These are phyloP conservation scores for Trachymyrmex cornetzi DNA, from an alignment of 1,140 invertebrate genomes.

Conservation along the genomic window DNA sequence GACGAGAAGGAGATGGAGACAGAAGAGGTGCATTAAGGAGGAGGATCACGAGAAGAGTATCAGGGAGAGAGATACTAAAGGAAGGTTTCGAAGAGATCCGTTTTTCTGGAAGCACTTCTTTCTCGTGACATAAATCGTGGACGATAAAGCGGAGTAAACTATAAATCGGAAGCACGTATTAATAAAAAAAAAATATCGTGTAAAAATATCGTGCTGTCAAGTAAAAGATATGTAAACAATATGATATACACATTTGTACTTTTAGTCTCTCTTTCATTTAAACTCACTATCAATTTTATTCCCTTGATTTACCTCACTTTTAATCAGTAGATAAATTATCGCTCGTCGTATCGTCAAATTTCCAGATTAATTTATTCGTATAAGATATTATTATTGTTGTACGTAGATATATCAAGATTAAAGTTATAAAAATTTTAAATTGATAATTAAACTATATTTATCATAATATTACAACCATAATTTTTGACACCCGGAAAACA, in stretches of 20 bases:
- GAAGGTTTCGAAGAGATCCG: background rate
- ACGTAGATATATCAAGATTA: no score
- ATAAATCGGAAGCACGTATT: conserved; percentile 77
- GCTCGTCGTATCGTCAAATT: background rate
- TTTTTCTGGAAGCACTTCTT: conserved; percentile 65
- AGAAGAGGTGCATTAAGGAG: background rate
- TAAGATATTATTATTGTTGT: background rate
- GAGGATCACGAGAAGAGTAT: conserved; percentile 39
- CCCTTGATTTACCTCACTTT: no score
- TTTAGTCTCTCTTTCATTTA: no score
- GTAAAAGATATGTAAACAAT: no score
- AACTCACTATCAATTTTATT: no score
- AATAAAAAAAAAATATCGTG: background rate
- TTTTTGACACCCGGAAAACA: no score
- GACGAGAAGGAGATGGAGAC: background rate
- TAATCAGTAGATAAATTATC: no score
- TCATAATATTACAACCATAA: no score
- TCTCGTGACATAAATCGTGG: conserved; percentile 70
- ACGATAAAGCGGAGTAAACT: conserved; percentile 72
- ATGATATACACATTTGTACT: no score
- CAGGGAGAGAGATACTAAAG: background rate
- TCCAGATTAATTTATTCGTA: background rate
- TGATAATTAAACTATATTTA: no score
- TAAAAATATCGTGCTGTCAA: no score
- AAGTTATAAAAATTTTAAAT: no score